These are phyloP conservation scores for Aphidius gifuensis DNA, from an alignment of 1,140 invertebrate species.

Conservation along the genomic window DNA sequence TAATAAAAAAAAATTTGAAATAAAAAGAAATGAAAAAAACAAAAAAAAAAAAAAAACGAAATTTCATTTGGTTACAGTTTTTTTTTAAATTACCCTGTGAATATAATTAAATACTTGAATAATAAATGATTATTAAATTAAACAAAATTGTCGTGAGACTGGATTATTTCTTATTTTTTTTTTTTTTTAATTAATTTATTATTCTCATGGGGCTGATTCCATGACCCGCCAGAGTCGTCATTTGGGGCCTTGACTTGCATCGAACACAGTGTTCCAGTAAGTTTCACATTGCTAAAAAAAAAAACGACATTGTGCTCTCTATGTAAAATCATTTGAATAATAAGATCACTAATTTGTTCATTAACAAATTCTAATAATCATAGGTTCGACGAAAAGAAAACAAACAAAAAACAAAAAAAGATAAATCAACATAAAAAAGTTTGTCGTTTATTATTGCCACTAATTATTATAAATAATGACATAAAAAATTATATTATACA, in stretches of 20 bases:
- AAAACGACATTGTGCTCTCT: background rate
- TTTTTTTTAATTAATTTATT: background rate
- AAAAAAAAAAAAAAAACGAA: too few species aligned
- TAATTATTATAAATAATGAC: constrained; percentile 41
- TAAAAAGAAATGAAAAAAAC: background rate
- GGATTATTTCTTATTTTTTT: background rate
- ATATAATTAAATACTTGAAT: background rate
- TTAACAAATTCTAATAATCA: constrained; percentile 29
- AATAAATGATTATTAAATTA: background rate
- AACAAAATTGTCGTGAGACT: background rate
- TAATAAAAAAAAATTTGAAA: constrained; percentile 2
- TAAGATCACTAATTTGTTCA: background rate
- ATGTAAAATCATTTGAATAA: constrained; percentile 7
- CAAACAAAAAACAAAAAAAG: constrained; percentile 35
- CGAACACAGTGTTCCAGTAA: constrained; percentile 23
- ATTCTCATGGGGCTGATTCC: background rate
- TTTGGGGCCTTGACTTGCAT: constrained; percentile 27
- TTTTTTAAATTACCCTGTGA: too few species aligned
- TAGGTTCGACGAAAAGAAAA: constrained; percentile 30
- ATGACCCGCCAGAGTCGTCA: constrained; percentile 23
- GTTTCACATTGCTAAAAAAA: constrained; percentile 7
- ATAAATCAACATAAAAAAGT: constrained; percentile 36
- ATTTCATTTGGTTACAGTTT: too few species aligned
- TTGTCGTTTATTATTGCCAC: constrained; percentile 46
- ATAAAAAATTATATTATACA: constrained; percentile 49